Evolutionary conservation across 2,888 invertebrate genomes (phyloP).

Genomic region (Hirudinaria manillensis): DNA sequence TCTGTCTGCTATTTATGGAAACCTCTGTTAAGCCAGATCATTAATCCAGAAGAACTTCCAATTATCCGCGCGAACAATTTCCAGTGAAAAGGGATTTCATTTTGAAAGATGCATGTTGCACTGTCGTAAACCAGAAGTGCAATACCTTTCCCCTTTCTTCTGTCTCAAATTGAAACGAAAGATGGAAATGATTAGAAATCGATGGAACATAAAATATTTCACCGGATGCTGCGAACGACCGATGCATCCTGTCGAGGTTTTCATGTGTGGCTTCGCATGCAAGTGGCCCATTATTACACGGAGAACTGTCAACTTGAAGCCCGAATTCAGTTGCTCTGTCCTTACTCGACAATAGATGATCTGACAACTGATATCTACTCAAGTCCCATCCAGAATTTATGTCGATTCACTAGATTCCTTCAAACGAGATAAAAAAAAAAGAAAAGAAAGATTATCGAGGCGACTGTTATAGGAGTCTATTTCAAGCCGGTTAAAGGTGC

Average conservation of each 20-base stretch:
- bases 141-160: not conserved
- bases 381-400: too few relatives aligned
- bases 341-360: too few relatives aligned
- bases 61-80: not conserved
- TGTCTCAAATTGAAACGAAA: not conserved
- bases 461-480: too few relatives aligned
- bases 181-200: constrained; percentile 2
- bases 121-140: not conserved
- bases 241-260: not conserved
- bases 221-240: not conserved
- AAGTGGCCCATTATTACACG: not conserved
- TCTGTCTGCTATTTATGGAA: constrained; percentile 5
- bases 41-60: constrained; percentile 7
- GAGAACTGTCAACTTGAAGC: not conserved
- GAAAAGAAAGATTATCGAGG: too few relatives aligned
- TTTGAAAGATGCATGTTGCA: not conserved
- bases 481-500: too few relatives aligned
- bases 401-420: too few relatives aligned
- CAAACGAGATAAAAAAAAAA: too few relatives aligned
- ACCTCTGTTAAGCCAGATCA: not conserved
- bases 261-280: constrained; percentile 6
- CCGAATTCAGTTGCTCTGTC: too few relatives aligned
- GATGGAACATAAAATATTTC: constrained; percentile 12
- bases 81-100: constrained; percentile 3
- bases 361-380: too few relatives aligned